Base-by-base conservation (phyloP, 2,888 invertebrate species). In the Athetis lepigone region DNA sequence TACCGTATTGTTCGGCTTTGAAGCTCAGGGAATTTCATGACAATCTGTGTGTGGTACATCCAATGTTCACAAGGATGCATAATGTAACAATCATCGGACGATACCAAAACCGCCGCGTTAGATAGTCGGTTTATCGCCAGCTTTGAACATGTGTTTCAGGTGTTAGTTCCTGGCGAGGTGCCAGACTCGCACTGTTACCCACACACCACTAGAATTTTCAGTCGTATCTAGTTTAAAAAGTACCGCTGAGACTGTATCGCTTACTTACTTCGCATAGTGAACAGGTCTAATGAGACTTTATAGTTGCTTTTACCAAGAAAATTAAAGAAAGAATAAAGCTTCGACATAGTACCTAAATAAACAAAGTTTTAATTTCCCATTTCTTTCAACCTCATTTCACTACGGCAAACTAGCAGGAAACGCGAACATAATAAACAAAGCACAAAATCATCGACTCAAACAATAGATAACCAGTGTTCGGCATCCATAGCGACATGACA, bases 141-240 rank as follows among this genome's bases (percentile, higher is more conserved):
- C 23, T 50, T 43, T 25, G 29, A 51, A 70, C 71, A 72, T 36
- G 50, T 70, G 71, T 55, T 63, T 9, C 54, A 64, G 57, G 64
- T 63, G 56, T 52, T 11, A 29, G 42, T 27, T 33, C 46, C 39
- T 70, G 76, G 71, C 57, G n/a, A 1, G 0, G 5, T 51, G 56
- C 71, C 71, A 75, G 54, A 16, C 16, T 16, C 33, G 65, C 18
- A 23, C 43, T 47, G 52, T 37, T 23, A 16, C 2, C 18, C 36
- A 63, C 40, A 71, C 45, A 19, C 54, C 19, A 19, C 37, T 43
- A 42, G 76, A 50, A 40, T 70, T 75, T 70, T 63, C 54, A 70
- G 54, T 58, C 63, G 21, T 47, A 54, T 23, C 25, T 50, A 19
- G 27, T 75, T 57, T 54, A 8, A 27, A 8, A 46, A 29, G 29